Percentiles rank a stretch among this genome's conserved stretches.
These are phyloP conservation scores for Amphiprion ocellaris DNA, from an alignment of 2,113 vertebrate genomes.

Conservation along the genomic window DNA sequence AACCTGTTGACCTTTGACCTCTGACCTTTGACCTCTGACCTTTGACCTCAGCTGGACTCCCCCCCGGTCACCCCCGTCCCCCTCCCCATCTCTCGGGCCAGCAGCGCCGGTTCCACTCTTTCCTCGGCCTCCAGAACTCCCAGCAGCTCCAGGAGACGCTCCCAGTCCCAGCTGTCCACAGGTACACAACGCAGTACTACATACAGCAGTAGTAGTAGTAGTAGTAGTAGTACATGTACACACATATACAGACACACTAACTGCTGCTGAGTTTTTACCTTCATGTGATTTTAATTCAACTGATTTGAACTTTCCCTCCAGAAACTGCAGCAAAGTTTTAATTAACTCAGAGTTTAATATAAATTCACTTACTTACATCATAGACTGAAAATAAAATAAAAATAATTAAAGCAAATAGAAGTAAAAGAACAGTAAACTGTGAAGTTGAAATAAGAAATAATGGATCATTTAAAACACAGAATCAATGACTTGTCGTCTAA, in stretches of 20 bases:
- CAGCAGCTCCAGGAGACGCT: slow-evolving; percentile 77
- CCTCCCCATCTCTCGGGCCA: slow-evolving; percentile 84
- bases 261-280: too few species aligned
- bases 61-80: slow-evolving; percentile 83
- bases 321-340: too few species aligned
- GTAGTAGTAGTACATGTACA: background rate
- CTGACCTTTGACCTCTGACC: background rate
- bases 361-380: too few species aligned
- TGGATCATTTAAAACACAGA: too few species aligned
- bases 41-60: slow-evolving; percentile 80
- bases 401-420: too few species aligned
- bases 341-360: too few species aligned
- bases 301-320: too few species aligned
- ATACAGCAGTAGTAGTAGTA: too few species aligned
- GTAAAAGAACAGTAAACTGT: too few species aligned
- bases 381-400: too few species aligned
- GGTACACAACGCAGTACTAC: background rate
- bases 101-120: slow-evolving; percentile 84
- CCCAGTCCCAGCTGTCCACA: slow-evolving; percentile 81
- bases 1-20: background rate
- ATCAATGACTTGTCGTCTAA: too few species aligned
- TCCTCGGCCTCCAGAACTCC: slow-evolving; percentile 78
- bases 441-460: too few species aligned
- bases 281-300: background rate
- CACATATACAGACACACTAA: background rate